Percentiles rank a stretch among this genome's conserved stretches.
Evolutionary conservation across 2,797 vertebrate genomes (phyloP).

Genomic region (Tenualosa ilisha): DNA sequence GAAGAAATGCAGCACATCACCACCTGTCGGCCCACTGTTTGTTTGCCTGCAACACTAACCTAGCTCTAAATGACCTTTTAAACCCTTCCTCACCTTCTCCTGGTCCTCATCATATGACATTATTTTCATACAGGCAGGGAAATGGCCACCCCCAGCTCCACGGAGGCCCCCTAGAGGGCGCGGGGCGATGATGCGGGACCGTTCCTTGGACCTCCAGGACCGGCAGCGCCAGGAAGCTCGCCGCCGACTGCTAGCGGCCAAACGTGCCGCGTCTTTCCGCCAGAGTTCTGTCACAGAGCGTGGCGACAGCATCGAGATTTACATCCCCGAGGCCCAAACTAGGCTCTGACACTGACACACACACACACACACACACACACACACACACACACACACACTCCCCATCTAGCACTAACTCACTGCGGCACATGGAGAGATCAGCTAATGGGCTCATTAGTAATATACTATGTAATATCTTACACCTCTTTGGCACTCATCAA

Average conservation of each 20-base stretch:
- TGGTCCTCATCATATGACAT: too few species aligned
- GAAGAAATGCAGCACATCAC: too few species aligned
- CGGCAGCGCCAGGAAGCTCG: conserved; percentile 95
- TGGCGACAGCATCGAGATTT: conserved; percentile 99
- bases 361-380: conserved; percentile 42
- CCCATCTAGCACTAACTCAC: not conserved
- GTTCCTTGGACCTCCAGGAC: conserved; percentile 96
- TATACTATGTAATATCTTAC: not conserved
- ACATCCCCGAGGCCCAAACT: conserved; percentile 98
- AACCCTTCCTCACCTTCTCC: not conserved
- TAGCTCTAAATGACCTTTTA: too few species aligned
- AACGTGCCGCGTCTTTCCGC: conserved; percentile 94
- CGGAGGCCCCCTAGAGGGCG: conserved; percentile 93
- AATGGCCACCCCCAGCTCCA: conserved; percentile 89
- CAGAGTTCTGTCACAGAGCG: conserved; percentile 95
- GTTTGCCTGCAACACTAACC: too few species aligned
- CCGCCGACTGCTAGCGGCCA: conserved; percentile 93
- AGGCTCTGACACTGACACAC: conserved; percentile 82
- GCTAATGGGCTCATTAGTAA: not conserved
- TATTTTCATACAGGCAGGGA: conserved; percentile 66
- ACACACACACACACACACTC: not conserved
- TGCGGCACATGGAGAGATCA: not conserved
- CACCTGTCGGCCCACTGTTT: too few species aligned
- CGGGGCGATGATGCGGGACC: conserved; percentile 85
- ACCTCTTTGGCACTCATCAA: not conserved